Conservation (phyloP, 2,113 vertebrate species). For the Nothobranchius kuhntae region DNA sequence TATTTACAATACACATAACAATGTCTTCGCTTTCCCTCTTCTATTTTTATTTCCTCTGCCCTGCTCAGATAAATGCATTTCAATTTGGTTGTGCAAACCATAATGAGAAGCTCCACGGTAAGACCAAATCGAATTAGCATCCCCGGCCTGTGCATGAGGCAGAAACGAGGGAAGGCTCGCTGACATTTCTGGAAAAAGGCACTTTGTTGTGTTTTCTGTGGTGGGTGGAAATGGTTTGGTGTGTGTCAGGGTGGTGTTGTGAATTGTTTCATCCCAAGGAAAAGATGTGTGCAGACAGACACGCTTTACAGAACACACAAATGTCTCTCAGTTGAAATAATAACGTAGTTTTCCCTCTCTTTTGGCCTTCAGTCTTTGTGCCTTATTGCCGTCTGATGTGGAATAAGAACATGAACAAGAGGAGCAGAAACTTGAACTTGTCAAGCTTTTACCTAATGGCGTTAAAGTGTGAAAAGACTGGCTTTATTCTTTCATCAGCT, state of each 20-base stretch:
- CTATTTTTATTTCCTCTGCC: slow-evolving; percentile 13
- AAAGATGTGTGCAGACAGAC: neutral
- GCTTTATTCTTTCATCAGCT: slow-evolving; percentile 45
- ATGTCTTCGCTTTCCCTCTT: slow-evolving; percentile 9
- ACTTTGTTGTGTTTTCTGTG: neutral
- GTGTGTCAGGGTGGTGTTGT: neutral
- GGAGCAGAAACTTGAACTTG: slow-evolving; percentile 30
- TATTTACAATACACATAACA: slow-evolving; percentile 25
- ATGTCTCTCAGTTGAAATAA: neutral
- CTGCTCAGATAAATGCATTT: slow-evolving; percentile 20
- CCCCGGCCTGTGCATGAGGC: neutral
- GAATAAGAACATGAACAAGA: slow-evolving; percentile 35
- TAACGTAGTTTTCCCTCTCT: neutral
- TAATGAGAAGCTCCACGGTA: slow-evolving; percentile 13
- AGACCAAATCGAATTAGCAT: neutral
- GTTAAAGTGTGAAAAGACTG: slow-evolving; percentile 27
- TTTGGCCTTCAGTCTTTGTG: slow-evolving; percentile 13
- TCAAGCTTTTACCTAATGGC: slow-evolving; percentile 31
- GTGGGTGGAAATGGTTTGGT: neutral
- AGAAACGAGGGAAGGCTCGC: neutral
- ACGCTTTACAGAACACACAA: neutral
- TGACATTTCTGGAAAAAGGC: slow-evolving; percentile 6
- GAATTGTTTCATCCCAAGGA: neutral
- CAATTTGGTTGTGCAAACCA: slow-evolving; percentile 15
- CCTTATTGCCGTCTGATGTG: slow-evolving; percentile 26